These are phyloP conservation scores for Microplitis mediator DNA, from an alignment of 1,140 invertebrate genomes.

Conservation along the genomic window DNA sequence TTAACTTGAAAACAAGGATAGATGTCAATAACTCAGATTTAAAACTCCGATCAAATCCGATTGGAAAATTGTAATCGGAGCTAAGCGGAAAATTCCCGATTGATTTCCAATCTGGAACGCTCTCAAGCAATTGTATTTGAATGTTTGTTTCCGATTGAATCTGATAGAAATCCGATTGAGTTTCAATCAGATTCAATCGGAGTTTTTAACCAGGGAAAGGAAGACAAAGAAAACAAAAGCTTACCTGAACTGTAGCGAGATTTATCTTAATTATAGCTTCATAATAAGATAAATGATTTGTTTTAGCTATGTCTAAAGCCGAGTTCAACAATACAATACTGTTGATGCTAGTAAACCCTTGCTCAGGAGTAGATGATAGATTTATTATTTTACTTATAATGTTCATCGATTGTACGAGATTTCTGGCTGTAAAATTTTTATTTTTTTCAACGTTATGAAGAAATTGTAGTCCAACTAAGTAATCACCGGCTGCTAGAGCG, in stretches of 20 bases:
- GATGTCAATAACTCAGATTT: not conserved
- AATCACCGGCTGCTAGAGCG: constrained; percentile 72
- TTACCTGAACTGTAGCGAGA: constrained; percentile 73
- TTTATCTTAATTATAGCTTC: constrained; percentile 77
- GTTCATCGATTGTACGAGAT: constrained; percentile 72
- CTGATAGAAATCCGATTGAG: too few relatives aligned
- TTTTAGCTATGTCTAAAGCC: constrained; percentile 72
- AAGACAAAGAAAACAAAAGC: constrained; percentile 5
- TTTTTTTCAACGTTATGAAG: constrained; percentile 66
- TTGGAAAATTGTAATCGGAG: too few relatives aligned
- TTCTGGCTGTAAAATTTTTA: constrained; percentile 63
- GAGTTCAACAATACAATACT: constrained; percentile 70
- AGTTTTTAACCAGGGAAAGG: too few relatives aligned
- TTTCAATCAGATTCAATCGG: too few relatives aligned
- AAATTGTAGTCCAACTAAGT: constrained; percentile 66
- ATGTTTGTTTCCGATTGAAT: too few relatives aligned
- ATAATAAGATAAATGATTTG: constrained; percentile 77
- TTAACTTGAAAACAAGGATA: not conserved
- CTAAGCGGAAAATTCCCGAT: too few relatives aligned
- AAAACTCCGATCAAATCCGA: not conserved
- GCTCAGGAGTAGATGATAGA: constrained; percentile 62
- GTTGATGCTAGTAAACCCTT: constrained; percentile 61
- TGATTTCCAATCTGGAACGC: too few relatives aligned
- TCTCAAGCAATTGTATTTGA: too few relatives aligned
- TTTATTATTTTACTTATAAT: constrained; percentile 75